Evolutionary conservation across 2,888 invertebrate genomes (phyloP), one percentile per base, ranked within the genome.

Genomic region (Chelonus formosanus): DNA sequence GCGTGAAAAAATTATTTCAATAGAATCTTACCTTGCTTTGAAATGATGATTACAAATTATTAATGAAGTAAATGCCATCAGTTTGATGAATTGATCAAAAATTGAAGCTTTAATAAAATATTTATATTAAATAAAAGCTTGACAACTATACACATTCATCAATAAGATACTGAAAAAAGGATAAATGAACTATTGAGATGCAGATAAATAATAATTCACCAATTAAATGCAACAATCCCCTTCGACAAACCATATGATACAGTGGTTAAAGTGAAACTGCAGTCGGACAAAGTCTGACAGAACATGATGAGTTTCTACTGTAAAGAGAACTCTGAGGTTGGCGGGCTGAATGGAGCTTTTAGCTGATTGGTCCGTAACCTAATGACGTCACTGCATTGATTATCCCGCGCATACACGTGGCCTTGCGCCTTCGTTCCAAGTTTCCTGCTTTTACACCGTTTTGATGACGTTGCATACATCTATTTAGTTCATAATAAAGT

Each of bases 341-440:
- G 80, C 81, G 83, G 83, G 84, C 80, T 91, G 91, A 91, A 91
- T 91, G 91, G 89, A 89, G 86, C 87, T 82, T 83, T 74, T 77
- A 78, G 75, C 81, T 79, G 84, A 91, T 91, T 91, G 91, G 91
- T 79, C 80, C 80, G 77, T 68, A 73, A 75, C 74, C 72, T 77
- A 73, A 88, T 91, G 91, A 91, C 91, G 91, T 91, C 91, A 91
- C 88, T 81, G 88, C 89, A 90, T 90, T 89, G 90, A 88, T 88
- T 90, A 88, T 88, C 87, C 86, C 86, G 87, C 87, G 86, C 87
- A 79, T 85, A 81, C 84, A 83, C 83, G 83, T 84, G 83, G 81
- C 78, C 71, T 73, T 68, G 69, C 72, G 68, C 55, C 44, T 68
- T 66, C 59, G 32, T 36, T 69, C 66, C 67, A 70, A 52, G 54